Evolutionary conservation across 2,113 vertebrate genomes (phyloP).

Genomic region (Zapornia atra): DNA sequence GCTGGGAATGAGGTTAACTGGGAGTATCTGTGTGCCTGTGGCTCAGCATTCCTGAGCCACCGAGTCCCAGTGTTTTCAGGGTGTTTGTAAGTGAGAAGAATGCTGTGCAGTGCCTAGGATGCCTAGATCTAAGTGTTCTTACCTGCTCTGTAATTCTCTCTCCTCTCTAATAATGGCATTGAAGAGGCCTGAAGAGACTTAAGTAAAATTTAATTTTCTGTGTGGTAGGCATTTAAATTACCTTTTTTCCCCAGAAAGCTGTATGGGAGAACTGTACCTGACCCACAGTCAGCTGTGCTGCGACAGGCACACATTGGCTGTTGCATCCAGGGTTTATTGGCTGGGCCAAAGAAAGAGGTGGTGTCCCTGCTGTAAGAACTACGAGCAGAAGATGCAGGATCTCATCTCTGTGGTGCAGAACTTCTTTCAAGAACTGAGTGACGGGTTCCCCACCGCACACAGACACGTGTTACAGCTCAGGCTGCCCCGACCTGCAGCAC

Average conservation of each 20-base stretch:
- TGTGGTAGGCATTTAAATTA: not conserved
- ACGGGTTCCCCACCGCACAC: rapidly evolving
- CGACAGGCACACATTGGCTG: not conserved
- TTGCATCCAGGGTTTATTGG: not conserved
- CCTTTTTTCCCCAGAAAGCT: too few relatives aligned
- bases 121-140: not conserved
- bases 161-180: not conserved
- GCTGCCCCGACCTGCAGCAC: rapidly evolving
- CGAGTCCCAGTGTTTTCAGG: rapidly evolving
- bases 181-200: not conserved
- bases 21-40: not conserved
- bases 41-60: rapidly evolving
- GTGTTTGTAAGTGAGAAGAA: not conserved
- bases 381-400: not conserved
- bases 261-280: not conserved
- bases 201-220: not conserved
- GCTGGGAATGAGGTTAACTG: not conserved
- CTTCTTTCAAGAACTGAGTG: not conserved
- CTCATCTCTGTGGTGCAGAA: not conserved
- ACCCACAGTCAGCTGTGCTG: not conserved
- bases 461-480: rapidly evolving
- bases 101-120: rapidly evolving
- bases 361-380: not conserved
- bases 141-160: not conserved
- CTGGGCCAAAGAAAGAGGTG: not conserved